Percentiles rank a stretch among this genome's conserved stretches.
phyloP scores from a whole-genome alignment of 64 coral and sea anemone species.

The Acropora tenuis region DNA sequence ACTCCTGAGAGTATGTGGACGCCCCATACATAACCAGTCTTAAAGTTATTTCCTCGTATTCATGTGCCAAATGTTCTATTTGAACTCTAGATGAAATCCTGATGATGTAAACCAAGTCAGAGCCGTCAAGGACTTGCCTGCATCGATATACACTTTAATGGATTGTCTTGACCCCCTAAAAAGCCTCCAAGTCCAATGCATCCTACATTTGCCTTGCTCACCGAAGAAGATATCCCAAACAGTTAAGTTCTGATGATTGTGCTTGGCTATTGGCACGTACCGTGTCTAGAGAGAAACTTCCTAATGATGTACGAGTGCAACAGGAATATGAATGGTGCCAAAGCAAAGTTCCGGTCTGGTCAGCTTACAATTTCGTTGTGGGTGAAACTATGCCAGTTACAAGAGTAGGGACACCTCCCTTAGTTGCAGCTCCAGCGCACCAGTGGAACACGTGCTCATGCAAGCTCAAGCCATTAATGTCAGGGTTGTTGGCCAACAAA shows the following conservation, averaged over 20 bases:
- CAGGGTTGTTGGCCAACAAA: not conserved
- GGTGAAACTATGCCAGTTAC: not conserved
- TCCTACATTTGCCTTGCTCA: constrained; percentile 36
- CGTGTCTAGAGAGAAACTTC: constrained; percentile 23
- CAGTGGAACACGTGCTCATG: not conserved
- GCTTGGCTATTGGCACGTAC: constrained; percentile 53
- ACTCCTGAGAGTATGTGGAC: not conserved
- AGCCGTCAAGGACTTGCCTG: constrained; percentile 58
- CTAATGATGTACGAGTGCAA: constrained; percentile 6
- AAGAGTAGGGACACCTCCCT: not conserved
- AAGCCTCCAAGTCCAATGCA: constrained; percentile 55
- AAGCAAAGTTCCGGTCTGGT: not conserved
- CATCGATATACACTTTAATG: constrained; percentile 61
- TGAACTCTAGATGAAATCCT: constrained; percentile 45
- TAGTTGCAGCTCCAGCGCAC: not conserved
- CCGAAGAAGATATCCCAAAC: constrained; percentile 57
- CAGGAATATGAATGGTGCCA: not conserved
- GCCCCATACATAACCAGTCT: not conserved
- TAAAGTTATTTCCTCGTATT: not conserved
- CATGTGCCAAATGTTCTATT: constrained; percentile 10
- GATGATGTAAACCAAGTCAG: constrained; percentile 14
- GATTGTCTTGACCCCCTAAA: constrained; percentile 43
- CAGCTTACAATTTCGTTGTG: not conserved
- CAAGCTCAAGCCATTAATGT: not conserved
- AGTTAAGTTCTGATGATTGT: constrained; percentile 58